Base-by-base conservation (phyloP, 2,113 vertebrate genomes). In the Stercorarius parasiticus region DNA sequence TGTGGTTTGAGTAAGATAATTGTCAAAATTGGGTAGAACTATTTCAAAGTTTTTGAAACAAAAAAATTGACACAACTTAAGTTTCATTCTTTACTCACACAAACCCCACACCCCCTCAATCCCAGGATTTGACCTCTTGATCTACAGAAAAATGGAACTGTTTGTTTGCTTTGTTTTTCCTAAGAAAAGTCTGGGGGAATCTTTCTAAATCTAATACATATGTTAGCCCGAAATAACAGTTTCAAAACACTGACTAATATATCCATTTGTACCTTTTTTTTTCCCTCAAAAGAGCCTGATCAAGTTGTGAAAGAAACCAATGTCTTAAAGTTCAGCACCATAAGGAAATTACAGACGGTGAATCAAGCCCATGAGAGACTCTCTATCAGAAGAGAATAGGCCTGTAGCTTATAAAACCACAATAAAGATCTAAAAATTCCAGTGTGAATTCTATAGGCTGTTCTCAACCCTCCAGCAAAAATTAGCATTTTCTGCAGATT, bases 261-360 rank as follows among this genome's bases (percentile, higher is more conserved):
- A 61, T 62, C 13, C 9, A 50, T 65, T 85, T 45, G 5, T n/a
- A 42, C 11, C 16, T 26, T 38, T 71, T 56, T 78, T 34, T 15
- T 5, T 6, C 29, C 4, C 8, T 7, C 8, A 20, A 38, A 82
- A 53, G 20, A 91, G 2, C 14, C 29, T 58, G 78, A 87, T 89
- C 70, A 93, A 93, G 42, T 53, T 95, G 53, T 93, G 70, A 82
- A 94, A 91, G 43, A 82, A 94, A 62, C 5, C 8, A 8, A 13
- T 20, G n/a, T 77, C 66, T 95, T 66, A 77, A 91, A 95, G 81
- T 95, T 97, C 92, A 95, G 49, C 40, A 70, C 73, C 62, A 82
- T 7, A 7, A 70, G 78, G 84, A 91, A 89, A 80, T 87, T 89
- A 94, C 94, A 87, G 92, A 96, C 82, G 83, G 89, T 82, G 53